A percentile compares a stretch with the other conserved stretches of the same genome.
Conservation (phyloP, 2,797 vertebrate genomes). For the Threskiornis aethiopicus region DNA sequence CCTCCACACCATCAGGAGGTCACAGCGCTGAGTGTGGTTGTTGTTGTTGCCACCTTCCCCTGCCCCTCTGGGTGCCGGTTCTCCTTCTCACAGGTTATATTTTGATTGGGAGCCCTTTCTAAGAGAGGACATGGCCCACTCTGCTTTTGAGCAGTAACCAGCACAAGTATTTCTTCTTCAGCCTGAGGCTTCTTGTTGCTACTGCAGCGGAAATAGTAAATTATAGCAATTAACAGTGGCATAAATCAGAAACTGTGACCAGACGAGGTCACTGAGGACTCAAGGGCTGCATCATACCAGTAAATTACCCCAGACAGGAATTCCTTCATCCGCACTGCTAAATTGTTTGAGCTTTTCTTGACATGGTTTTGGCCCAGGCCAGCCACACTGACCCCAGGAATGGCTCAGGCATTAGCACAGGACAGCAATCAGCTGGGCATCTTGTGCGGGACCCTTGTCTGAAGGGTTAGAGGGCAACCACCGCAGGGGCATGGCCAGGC, state of each 20-base stretch:
- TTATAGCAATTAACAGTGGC: background rate
- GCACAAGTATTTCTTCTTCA: background rate
- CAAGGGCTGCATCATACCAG: background rate
- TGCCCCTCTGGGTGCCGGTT: background rate
- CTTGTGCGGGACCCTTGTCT: background rate
- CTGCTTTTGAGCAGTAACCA: background rate
- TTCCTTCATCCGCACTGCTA: background rate
- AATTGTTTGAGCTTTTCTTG: background rate
- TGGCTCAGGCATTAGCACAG: fast-evolving
- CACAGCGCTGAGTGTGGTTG: background rate
- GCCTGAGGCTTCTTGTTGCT: background rate
- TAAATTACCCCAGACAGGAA: slow-evolving; percentile 36
- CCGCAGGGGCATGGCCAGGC: fast-evolving
- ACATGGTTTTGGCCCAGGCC: background rate
- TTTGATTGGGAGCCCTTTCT: background rate
- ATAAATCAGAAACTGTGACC: slow-evolving; percentile 16
- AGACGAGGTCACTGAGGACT: background rate
- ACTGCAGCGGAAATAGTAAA: background rate
- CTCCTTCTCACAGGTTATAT: background rate
- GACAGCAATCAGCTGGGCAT: background rate
- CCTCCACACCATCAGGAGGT: background rate
- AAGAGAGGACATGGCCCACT: background rate
- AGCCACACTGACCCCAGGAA: background rate
- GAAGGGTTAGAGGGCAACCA: background rate
- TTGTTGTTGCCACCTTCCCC: background rate